Conservation (phyloP, 30 jellyfish, hydroid and myxozoan species). For the Cassiopea xamachana region DNA sequence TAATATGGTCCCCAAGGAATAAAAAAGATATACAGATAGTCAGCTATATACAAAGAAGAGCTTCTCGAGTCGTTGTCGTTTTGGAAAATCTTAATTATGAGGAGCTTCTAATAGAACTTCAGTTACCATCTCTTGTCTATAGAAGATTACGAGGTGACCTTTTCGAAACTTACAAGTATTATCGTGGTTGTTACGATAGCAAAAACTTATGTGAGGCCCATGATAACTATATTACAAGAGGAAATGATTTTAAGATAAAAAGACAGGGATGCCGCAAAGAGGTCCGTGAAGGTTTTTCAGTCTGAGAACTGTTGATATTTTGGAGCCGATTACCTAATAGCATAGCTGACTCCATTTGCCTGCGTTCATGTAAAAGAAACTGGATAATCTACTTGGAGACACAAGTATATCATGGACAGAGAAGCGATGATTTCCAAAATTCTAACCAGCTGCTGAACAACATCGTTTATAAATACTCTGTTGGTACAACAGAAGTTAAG, state of each 20-base stretch:
- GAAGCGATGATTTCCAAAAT: slow-evolving; percentile 40
- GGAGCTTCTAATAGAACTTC: slow-evolving; percentile 23
- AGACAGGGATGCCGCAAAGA: slow-evolving; percentile 58
- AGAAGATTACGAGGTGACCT: slow-evolving; percentile 65
- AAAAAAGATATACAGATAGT: slow-evolving; percentile 23
- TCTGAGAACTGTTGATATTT: slow-evolving; percentile 41
- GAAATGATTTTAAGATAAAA: slow-evolving; percentile 54
- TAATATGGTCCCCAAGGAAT: slow-evolving; percentile 29
- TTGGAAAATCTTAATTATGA: slow-evolving; percentile 8
- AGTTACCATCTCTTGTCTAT: slow-evolving; percentile 26
- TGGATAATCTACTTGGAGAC: slow-evolving; percentile 56
- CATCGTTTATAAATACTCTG: too few species aligned
- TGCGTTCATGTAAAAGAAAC: slow-evolving; percentile 50
- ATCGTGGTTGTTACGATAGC: slow-evolving; percentile 34
- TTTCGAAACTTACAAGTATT: slow-evolving; percentile 45
- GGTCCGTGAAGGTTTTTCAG: neutral
- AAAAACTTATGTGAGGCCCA: slow-evolving; percentile 54
- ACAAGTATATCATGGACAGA: slow-evolving; percentile 46
- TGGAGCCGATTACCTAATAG: slow-evolving; percentile 63
- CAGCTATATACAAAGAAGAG: slow-evolving; percentile 31
- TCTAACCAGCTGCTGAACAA: slow-evolving; percentile 5
- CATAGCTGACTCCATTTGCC: slow-evolving; percentile 62
- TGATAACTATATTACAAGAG: slow-evolving; percentile 57
- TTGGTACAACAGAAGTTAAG: too few species aligned
- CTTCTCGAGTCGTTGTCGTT: slow-evolving; percentile 30